These are phyloP conservation scores for Dipus sagitta DNA, from an alignment of 2,797 vertebrate species.

Conservation along the genomic window DNA sequence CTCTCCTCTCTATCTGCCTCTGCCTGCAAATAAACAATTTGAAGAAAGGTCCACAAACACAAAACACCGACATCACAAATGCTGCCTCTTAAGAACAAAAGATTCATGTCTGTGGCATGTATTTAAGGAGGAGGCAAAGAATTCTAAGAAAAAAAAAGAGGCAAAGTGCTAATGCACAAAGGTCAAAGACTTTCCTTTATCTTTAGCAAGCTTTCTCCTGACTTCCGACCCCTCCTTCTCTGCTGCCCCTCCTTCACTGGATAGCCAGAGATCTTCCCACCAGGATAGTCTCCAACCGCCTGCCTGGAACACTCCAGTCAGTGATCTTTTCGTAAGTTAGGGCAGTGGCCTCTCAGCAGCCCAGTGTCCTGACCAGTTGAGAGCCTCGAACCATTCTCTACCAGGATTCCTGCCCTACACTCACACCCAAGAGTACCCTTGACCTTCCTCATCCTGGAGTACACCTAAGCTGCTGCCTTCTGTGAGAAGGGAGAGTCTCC, in stretches of 20 bases:
- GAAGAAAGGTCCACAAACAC: neutral
- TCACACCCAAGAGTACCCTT: neutral
- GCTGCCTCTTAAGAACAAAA: neutral
- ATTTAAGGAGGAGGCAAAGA: conserved; percentile 41
- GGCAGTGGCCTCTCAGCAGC: neutral
- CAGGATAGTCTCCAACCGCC: neutral
- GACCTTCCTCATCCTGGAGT: neutral
- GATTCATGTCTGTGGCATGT: neutral
- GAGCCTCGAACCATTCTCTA: fast-evolving
- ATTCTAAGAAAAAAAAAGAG: neutral
- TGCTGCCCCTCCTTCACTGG: neutral
- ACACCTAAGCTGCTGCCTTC: neutral
- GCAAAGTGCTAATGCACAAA: neutral
- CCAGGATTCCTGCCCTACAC: neutral
- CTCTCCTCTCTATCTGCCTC: too few species aligned
- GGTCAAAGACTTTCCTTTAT: neutral
- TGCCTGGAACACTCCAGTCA: neutral
- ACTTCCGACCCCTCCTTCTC: neutral
- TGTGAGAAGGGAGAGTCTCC: neutral
- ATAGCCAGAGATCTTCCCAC: neutral
- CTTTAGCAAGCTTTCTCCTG: neutral
- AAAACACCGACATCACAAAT: neutral
- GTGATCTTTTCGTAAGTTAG: neutral
- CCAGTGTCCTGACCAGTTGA: neutral
- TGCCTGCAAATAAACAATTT: neutral